These are phyloP conservation scores for Erythrocercus mccallii DNA, from an alignment of 2,113 vertebrate species.

Conservation along the genomic window DNA sequence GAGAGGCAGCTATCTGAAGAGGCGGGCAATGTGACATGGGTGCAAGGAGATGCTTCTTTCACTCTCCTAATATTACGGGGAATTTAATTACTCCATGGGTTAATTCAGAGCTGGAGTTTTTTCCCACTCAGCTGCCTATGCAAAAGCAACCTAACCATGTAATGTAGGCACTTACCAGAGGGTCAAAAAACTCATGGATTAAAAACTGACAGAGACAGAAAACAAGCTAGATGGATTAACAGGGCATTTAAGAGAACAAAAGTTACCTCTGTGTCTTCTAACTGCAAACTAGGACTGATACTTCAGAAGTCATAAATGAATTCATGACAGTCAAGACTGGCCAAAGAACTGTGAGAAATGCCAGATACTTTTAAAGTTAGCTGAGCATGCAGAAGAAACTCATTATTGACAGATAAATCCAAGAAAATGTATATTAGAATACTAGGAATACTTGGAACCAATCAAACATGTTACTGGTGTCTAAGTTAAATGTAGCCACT, in stretches of 20 bases:
- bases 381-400: background rate
- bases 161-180: background rate
- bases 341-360: background rate
- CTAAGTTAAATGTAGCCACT: background rate
- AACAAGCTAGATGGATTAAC: background rate
- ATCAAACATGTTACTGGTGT: background rate
- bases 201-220: background rate
- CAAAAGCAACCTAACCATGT: background rate
- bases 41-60: background rate
- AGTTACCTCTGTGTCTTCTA: background rate
- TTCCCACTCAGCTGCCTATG: background rate
- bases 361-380: background rate
- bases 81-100: background rate
- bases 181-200: background rate
- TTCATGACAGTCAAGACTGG: background rate
- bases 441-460: background rate
- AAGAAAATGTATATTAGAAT: background rate
- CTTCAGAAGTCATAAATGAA: background rate
- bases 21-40: background rate
- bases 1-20: background rate
- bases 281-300: background rate
- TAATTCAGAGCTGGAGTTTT: background rate
- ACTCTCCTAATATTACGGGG: background rate
- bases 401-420: background rate
- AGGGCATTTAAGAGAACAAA: background rate